Conservation (phyloP, 2,888 invertebrate genomes). For the Oscheius sp. region DNA sequence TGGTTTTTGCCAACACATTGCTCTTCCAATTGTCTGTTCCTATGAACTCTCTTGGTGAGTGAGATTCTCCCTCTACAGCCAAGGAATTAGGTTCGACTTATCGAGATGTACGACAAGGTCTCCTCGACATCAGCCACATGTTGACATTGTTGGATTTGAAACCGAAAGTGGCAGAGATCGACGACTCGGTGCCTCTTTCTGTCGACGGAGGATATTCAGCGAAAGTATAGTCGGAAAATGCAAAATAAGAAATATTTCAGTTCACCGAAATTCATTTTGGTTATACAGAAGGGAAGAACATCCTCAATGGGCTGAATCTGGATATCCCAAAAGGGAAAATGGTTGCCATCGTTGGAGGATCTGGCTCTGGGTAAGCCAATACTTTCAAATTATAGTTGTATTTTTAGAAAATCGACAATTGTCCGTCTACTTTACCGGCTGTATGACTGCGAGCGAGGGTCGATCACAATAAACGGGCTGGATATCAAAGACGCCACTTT, state of each 20-base stretch:
- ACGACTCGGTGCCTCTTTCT: not conserved
- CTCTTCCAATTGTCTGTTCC: not conserved
- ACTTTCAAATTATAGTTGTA: not conserved
- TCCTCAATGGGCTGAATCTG: not conserved
- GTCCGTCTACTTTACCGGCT: not conserved
- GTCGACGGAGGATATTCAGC: not conserved
- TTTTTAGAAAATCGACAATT: not conserved
- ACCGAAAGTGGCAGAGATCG: not conserved
- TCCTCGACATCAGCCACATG: slow-evolving; percentile 1
- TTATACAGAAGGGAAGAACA: not conserved
- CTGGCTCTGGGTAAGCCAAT: not conserved
- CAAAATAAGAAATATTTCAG: not conserved
- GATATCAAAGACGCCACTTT: not conserved
- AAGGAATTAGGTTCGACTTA: not conserved
- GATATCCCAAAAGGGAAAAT: not conserved
- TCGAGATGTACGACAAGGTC: not conserved
- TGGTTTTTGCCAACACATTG: not conserved
- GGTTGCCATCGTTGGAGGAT: not conserved
- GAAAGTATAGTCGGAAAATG: not conserved
- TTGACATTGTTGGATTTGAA: not conserved
- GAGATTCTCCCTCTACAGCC: not conserved
- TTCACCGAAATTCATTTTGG: not conserved
- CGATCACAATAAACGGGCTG: not conserved
- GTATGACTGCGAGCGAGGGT: not conserved
- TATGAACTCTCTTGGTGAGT: not conserved